Percentiles rank a stretch among this genome's conserved stretches.
phyloP scores from a whole-genome alignment of 2,113 vertebrate genomes.

The Plecotus auritus region DNA sequence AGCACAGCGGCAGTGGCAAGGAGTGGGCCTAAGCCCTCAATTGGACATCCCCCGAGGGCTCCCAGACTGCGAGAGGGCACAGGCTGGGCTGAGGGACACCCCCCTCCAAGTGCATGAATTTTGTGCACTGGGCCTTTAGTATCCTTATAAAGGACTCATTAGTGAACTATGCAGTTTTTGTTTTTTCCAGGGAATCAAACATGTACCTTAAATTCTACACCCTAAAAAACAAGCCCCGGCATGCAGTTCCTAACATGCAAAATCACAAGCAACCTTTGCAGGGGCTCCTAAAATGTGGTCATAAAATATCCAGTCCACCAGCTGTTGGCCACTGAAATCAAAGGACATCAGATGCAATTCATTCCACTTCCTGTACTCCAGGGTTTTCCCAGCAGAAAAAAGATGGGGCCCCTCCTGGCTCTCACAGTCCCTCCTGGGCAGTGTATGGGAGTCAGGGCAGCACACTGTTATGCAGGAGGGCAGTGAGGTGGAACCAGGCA shows the following conservation, averaged over 20 bases:
- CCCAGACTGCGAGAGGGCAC: too few species aligned
- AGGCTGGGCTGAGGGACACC: too few species aligned
- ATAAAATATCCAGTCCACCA: not conserved
- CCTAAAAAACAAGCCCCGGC: not conserved
- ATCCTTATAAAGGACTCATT: not conserved
- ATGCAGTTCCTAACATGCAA: not conserved
- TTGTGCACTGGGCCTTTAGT: too few species aligned
- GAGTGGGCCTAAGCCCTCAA: too few species aligned
- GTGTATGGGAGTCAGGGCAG: not conserved
- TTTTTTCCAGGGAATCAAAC: not conserved
- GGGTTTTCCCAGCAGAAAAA: not conserved
- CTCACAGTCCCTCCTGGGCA: not conserved
- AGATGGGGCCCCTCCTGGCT: not conserved
- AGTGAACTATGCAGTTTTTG: not conserved
- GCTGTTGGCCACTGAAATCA: not conserved
- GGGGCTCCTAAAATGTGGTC: not conserved
- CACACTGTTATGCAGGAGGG: not conserved
- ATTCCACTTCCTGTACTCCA: not conserved
- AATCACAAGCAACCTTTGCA: not conserved
- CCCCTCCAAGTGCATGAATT: too few species aligned
- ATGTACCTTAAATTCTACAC: not conserved
- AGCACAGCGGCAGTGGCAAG: accelerated
- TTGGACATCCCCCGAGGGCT: too few species aligned
- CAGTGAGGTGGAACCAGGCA: not conserved
- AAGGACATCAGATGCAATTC: not conserved